Evolutionary conservation across 2,888 invertebrate species (phyloP).

Genomic region (Napeogenes inachia): DNA sequence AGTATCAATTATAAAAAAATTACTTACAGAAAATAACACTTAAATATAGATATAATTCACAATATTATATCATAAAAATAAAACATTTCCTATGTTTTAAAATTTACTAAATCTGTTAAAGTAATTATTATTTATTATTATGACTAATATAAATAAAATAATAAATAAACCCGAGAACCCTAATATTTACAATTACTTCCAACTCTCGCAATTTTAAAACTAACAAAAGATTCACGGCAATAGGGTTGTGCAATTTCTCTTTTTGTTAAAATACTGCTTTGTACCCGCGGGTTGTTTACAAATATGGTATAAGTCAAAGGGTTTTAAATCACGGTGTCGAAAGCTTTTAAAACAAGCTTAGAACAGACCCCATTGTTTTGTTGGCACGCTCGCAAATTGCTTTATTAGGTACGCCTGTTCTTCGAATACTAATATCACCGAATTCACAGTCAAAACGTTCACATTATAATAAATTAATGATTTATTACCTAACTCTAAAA

Average conservation of each 20-base stretch:
- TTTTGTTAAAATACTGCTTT: slow-evolving; percentile 63
- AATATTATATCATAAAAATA: no score
- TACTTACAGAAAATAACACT: not conserved
- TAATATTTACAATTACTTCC: slow-evolving; percentile 34
- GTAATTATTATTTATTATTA: not conserved
- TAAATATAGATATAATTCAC: not conserved
- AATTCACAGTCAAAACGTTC: slow-evolving; percentile 71
- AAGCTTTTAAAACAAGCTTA: slow-evolving; percentile 75
- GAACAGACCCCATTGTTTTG: slow-evolving; percentile 72
- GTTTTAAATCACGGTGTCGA: slow-evolving; percentile 76
- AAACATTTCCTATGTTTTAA: no score
- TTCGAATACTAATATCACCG: slow-evolving; percentile 68
- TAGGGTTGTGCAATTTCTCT: slow-evolving; percentile 69
- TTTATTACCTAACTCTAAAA: not conserved
- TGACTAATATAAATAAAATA: not conserved
- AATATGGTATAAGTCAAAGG: slow-evolving; percentile 74
- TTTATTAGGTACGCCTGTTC: slow-evolving; percentile 68
- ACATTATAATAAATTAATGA: not conserved
- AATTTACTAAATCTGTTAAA: no score
- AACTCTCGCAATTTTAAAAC: slow-evolving; percentile 58
- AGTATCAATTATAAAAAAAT: not conserved
- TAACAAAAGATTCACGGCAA: slow-evolving; percentile 66
- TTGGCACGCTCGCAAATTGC: slow-evolving; percentile 71
- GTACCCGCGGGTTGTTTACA: slow-evolving; percentile 70
- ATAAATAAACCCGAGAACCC: slow-evolving; percentile 20